These are phyloP conservation scores for Nowickia ferox DNA, from an alignment of 2,888 invertebrate species.

Conservation along the genomic window DNA sequence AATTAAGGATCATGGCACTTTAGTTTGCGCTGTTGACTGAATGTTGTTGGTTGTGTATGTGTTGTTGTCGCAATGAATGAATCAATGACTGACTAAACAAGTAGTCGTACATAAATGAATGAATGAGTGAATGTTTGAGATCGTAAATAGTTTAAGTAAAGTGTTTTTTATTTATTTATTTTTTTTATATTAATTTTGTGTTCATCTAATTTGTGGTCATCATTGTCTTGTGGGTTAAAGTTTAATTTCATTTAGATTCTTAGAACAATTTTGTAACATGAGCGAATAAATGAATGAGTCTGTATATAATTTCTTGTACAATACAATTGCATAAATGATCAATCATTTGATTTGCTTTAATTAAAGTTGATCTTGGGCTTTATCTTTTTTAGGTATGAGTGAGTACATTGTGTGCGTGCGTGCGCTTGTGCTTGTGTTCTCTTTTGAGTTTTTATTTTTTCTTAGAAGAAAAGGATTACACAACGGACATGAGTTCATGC, in stretches of 20 bases:
- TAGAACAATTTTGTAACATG: conserved; percentile 54
- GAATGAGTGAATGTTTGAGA: conserved; percentile 18
- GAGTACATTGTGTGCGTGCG: not conserved
- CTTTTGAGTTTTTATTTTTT: not conserved
- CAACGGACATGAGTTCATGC: not conserved
- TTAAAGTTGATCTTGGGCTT: conserved; percentile 55
- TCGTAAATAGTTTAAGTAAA: conserved; percentile 50
- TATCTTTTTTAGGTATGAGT: not conserved
- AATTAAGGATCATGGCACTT: conserved; percentile 80
- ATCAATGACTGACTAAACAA: conserved; percentile 50
- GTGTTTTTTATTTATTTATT: conserved; percentile 46
- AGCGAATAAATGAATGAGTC: conserved; percentile 15
- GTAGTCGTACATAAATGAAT: not conserved
- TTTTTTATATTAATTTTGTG: conserved; percentile 40
- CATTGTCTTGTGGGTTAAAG: conserved; percentile 69
- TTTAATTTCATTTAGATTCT: conserved; percentile 71
- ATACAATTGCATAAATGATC: conserved; percentile 50
- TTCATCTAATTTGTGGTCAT: conserved; percentile 59
- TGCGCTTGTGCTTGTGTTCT: conserved; percentile 8
- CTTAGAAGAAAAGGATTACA: conserved; percentile 18
- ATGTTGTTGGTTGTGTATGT: conserved; percentile 12
- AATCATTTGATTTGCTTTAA: conserved; percentile 71
- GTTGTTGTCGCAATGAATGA: conserved; percentile 47
- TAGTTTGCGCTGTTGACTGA: conserved; percentile 47
- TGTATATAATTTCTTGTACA: conserved; percentile 14